Evolutionary conservation across 2,113 vertebrate genomes (phyloP).

Genomic region (Lates calcarifer): DNA sequence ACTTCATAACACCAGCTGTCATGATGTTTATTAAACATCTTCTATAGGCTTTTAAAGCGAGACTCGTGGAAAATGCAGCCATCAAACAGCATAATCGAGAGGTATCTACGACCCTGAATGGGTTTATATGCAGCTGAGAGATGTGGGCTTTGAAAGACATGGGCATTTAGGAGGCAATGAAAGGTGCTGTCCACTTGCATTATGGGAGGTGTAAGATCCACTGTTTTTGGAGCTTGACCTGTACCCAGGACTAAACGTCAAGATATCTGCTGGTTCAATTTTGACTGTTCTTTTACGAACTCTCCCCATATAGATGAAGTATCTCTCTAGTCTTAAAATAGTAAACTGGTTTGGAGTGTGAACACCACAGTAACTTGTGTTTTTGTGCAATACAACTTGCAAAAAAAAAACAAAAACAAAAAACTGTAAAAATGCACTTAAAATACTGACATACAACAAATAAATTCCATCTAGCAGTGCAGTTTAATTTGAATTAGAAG

Average conservation of each 20-base stretch:
- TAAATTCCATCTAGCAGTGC: not conserved
- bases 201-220: not conserved
- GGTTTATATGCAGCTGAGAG: not conserved
- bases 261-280: not conserved
- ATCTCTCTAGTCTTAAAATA: constrained; percentile 4
- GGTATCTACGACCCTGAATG: not conserved
- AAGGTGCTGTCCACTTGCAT: not conserved
- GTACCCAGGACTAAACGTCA: not conserved
- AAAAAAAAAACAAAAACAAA: not conserved
- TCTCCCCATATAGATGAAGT: not conserved
- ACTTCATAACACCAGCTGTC: constrained; percentile 65
- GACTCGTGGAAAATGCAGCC: not conserved
- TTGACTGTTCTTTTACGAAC: not conserved
- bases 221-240: not conserved
- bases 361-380: not conserved
- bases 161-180: not conserved
- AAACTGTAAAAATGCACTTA: not conserved
- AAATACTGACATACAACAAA: not conserved
- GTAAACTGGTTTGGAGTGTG: not conserved
- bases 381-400: not conserved
- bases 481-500: not conserved
- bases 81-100: not conserved
- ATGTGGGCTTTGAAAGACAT: not conserved
- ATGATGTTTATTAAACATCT: constrained; percentile 39
- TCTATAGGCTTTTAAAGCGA: constrained; percentile 16